Base-by-base conservation (phyloP, 2,113 vertebrate genomes). In the Butastur rufipennis region DNA sequence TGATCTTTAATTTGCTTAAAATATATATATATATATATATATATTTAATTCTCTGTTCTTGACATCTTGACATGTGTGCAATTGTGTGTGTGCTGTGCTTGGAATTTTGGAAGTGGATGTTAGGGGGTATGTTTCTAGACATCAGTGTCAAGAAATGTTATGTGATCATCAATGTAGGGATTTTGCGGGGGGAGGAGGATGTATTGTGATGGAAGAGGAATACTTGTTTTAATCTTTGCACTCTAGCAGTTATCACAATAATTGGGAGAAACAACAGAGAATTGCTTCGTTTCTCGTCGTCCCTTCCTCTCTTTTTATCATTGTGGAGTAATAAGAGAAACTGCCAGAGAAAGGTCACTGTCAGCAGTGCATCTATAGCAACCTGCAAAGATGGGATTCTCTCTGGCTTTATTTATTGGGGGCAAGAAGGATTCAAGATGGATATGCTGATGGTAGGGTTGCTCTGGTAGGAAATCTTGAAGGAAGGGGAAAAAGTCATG, bases 401-500 rank as follows among this genome's bases (percentile, higher is more conserved):
- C 53, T 45, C 13, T 31, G 62, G 32, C 4, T 45, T 50, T n/a
- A 16, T 86, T 42, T 82, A 31, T 13, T 22, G 83, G 36, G 67
- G 13, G 40, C 40, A 59, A 48, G 77, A 61, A 36, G 16, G 4
- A 31, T 38, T 88, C 19, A 34, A 7, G 52, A 11, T 34, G 29
- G 43, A 32, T 58, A 8, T 63, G 48, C 36, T 40, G 66, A 38
- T 32, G 27, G 20, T 17, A 16, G 66, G 10, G 13, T 34, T 71
- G 27, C 15, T 56, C 40, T 65, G 74, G 29, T 16, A 15, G 77
- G 68, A 90, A 42, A 27, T 23, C 53, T 52, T 38, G 22, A 65
- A 32, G 26, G 1, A 3, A 3, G 19, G 7, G 3, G 6, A 31
- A 53, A 18, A 26, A 25, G 4, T 22, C 3, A 1, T 14, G 36